phyloP scores from a whole-genome alignment of 2,888 invertebrate species.

The Odontocolon sp. region DNA sequence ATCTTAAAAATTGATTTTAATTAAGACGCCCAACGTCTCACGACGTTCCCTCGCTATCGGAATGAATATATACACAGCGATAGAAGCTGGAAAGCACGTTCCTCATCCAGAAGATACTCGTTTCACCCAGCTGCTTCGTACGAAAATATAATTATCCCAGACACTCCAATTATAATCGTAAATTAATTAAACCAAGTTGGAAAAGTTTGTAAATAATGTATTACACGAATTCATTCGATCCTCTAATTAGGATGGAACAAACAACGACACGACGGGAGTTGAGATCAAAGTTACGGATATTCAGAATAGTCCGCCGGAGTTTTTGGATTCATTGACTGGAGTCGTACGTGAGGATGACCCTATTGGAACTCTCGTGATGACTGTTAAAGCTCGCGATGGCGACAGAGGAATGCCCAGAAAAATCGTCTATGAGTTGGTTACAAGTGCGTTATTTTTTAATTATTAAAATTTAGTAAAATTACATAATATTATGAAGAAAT shows the following conservation, averaged over 20 bases:
- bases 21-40: conserved; percentile 23
- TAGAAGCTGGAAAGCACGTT: not conserved
- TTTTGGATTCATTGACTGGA: conserved; percentile 90
- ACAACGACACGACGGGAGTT: conserved; percentile 88
- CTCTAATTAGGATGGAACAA: conserved; percentile 87
- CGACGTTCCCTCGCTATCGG: not conserved
- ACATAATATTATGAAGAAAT: too few relatives aligned
- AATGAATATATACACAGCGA: conserved; percentile 23
- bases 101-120: too few relatives aligned
- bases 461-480: not conserved
- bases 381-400: conserved; percentile 91
- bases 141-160: too few relatives aligned
- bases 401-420: conserved; percentile 91
- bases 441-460: conserved; percentile 85
- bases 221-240: conserved; percentile 33
- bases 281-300: conserved; percentile 91
- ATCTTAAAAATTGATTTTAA: conserved; percentile 42
- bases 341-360: conserved; percentile 91
- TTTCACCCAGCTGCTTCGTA: too few relatives aligned
- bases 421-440: conserved; percentile 89
- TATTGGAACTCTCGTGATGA: conserved; percentile 91
- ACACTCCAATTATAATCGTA: too few relatives aligned
- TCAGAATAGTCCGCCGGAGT: conserved; percentile 93
- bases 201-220: not conserved
- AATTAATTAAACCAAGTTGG: too few relatives aligned